Base-by-base conservation (phyloP, 1,140 invertebrate genomes). In the Habropoda laboriosa region DNA sequence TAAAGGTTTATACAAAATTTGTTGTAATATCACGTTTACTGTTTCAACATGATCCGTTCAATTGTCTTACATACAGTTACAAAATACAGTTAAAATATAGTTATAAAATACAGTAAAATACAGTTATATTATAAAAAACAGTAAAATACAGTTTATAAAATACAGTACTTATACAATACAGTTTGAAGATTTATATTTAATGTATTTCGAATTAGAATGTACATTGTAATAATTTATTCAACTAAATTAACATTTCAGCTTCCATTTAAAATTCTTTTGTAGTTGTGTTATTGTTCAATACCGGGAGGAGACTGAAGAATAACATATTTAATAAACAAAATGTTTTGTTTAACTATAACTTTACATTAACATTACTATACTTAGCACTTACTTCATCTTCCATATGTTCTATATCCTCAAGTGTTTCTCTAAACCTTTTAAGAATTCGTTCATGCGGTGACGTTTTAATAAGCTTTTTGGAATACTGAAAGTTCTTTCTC, bases 361-460 rank as follows among this genome's bases (percentile, higher is more conserved):
- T 35, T 38, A 35, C 3, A 24, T 18, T 35, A 27, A 45, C 45
- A 24, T 24, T 45, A n/a, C 27, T 32, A 2, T 49, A 49, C 13
- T 12, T 1, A 21, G 13, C 10, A 40, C 55, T 71, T 78, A 77
- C 75, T 21, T 78, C 35, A 3, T 71, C 27, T 21, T 78, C 66
- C 42, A 2, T 30, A 24, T 58, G 6, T 32, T 71, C 42, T 10
- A 71, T 40, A 30, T 78, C 42, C 1, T 42, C 27, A 5, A 71
- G 18, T 3, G 82, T 51, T 83, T 91, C 87, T 18, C 94, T 92
- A 86, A 94, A 96, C 32, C 94, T 90, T 63, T 92, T 89, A 21
- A 96, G 91, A 32, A 96, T 95, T 1, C 94, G 89, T 32, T 95
- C 94, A 83, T 96, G 95, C 2, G 96, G 96, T 0, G 96, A 96